Base-by-base conservation (phyloP, 2,113 vertebrate species). In the Seriola dumerili region DNA sequence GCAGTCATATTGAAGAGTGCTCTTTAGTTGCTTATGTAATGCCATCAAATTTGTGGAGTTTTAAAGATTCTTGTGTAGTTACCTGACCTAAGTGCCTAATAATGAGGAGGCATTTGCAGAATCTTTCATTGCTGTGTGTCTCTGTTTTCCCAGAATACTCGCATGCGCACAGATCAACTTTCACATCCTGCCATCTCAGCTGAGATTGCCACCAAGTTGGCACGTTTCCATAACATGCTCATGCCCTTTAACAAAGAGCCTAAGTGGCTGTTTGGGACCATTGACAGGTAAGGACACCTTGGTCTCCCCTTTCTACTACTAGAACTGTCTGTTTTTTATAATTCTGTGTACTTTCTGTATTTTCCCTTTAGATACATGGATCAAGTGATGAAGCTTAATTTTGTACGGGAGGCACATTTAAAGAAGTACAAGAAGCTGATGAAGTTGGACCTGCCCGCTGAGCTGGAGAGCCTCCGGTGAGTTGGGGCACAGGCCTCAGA, bases 171-270 rank as follows among this genome's bases (percentile, higher is more conserved):
- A 0, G 90, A 94, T 40, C 97, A 99, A 72, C 95, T 99, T 44
- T 90, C 88, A 29, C 89, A 96, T 14, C 95, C 97, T 0, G 34
- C 77, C 52, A 88, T 97, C 54, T 99, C 98, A 0, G 89, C 90
- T 23, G 96, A 97, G 93, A 97, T 99, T 0, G 97, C 97, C 0
- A 81, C 59, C 3, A 99, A 97, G 89, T 71, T 99, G 96, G 96
- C 97, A 1, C 94, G 76, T 13, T 99, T 99, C 93, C 98, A 99
- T 1, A 87, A 92, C n/a, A 99, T 99, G 97, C 89, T 90, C 50
- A 99, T 99, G 98, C 97, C 98, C 38, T 99, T 99, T 90, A 98
- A 97, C 91, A 99, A 99, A 89, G 96, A 98, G 88, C 97, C 98
- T 9, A 97, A 94, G 72, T 99, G 98, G 98, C 93, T 99, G 0